phyloP scores from a whole-genome alignment of 2,888 invertebrate genomes.

The Mellilla xanthometata region DNA sequence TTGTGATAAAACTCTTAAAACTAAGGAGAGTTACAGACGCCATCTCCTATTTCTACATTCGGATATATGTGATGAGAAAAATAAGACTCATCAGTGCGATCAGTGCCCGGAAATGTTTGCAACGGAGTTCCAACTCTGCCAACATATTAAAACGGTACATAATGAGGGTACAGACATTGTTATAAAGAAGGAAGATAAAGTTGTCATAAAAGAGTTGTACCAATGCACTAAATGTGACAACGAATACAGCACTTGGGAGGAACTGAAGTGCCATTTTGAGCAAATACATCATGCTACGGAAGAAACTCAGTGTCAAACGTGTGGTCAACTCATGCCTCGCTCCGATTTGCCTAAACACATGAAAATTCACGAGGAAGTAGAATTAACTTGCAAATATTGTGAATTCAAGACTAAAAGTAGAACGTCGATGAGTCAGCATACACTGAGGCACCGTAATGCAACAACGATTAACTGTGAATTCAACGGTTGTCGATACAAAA shows the following conservation, averaged over 20 bases:
- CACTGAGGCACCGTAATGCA: constrained; percentile 66
- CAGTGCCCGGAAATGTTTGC: constrained; percentile 58
- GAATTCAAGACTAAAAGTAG: constrained; percentile 60
- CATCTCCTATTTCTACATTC: constrained; percentile 67
- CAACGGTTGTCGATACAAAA: constrained; percentile 61
- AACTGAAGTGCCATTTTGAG: constrained; percentile 59
- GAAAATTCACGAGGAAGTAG: constrained; percentile 42
- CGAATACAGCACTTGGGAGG: constrained; percentile 53
- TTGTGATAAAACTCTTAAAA: constrained; percentile 65
- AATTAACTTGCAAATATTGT: constrained; percentile 60
- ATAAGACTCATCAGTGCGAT: constrained; percentile 57
- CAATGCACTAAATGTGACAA: constrained; percentile 68
- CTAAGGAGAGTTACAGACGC: constrained; percentile 65
- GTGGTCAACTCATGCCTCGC: constrained; percentile 57
- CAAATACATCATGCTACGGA: constrained; percentile 52
- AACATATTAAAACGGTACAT: constrained; percentile 59
- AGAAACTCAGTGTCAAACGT: constrained; percentile 67
- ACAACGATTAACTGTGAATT: constrained; percentile 60
- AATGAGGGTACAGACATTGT: constrained; percentile 22
- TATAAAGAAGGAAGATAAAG: constrained; percentile 53
- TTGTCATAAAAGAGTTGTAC: constrained; percentile 50
- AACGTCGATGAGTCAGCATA: constrained; percentile 67
- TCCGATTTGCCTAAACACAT: constrained; percentile 63
- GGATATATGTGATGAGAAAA: constrained; percentile 24
- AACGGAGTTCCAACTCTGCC: constrained; percentile 66